Evolutionary conservation across 1,140 invertebrate species (phyloP).

Genomic region (Meteorus sp.): DNA sequence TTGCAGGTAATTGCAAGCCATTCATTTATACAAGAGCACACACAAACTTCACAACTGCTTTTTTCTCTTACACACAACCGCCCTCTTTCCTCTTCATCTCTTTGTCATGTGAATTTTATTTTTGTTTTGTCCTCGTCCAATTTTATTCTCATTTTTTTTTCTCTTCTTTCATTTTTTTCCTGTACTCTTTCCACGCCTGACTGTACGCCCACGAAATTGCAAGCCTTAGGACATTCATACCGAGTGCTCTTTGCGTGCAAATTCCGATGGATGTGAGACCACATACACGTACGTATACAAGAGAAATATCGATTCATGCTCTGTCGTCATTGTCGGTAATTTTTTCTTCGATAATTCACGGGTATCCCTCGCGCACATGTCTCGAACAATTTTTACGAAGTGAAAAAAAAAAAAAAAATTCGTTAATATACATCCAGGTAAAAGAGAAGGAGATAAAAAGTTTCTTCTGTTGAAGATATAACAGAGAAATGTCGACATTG

Average conservation of each 20-base stretch:
- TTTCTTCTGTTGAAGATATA: too few relatives aligned
- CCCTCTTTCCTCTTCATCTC: slow-evolving; percentile 1
- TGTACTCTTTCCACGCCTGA: slow-evolving; percentile 27
- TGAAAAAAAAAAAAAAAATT: too few relatives aligned
- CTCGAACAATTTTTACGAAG: too few relatives aligned
- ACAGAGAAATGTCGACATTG: too few relatives aligned
- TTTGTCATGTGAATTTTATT: background rate
- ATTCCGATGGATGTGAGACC: background rate
- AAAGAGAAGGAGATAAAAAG: too few relatives aligned
- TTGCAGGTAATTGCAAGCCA: slow-evolving; percentile 54
- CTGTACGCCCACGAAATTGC: slow-evolving; percentile 52
- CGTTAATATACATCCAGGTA: too few relatives aligned
- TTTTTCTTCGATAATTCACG: too few relatives aligned
- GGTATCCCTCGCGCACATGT: too few relatives aligned
- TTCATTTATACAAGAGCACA: slow-evolving; percentile 53
- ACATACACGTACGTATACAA: background rate
- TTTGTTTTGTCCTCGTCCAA: slow-evolving; percentile 7
- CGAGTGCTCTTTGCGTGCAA: too few relatives aligned
- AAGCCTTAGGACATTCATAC: slow-evolving; percentile 32
- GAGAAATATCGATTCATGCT: slow-evolving; percentile 6
- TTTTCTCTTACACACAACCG: background rate
- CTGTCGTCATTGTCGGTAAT: background rate
- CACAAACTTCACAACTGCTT: too few relatives aligned
- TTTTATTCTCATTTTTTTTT: slow-evolving; percentile 27
- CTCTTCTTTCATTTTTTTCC: slow-evolving; percentile 32